Evolutionary conservation across 2,113 vertebrate species (phyloP).

Genomic region (Marcusenius ussheri): DNA sequence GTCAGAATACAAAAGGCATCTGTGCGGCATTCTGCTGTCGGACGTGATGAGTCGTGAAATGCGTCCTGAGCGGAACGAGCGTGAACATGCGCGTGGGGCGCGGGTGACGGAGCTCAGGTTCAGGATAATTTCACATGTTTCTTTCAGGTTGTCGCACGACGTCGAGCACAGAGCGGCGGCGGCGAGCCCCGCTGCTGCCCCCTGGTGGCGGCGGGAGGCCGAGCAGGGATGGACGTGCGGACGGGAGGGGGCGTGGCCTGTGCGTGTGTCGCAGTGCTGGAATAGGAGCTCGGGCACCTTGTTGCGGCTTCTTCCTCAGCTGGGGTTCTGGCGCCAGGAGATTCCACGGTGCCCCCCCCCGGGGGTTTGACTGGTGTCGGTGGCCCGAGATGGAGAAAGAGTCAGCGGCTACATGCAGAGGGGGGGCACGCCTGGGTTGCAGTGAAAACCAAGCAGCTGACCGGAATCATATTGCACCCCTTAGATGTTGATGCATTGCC

Average conservation of each 20-base stretch:
- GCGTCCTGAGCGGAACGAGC: neutral
- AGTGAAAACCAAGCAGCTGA: neutral
- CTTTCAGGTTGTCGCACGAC: neutral
- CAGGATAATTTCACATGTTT: neutral
- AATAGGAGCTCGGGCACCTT: neutral
- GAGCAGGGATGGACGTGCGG: neutral
- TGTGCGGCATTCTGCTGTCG: neutral
- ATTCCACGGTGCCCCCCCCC: neutral
- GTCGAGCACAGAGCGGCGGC: neutral
- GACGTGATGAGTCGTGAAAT: constrained; percentile 1
- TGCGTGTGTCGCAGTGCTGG: neutral
- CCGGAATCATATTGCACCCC: neutral
- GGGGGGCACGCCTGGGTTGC: neutral
- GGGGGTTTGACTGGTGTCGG: neutral
- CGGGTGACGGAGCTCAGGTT: neutral
- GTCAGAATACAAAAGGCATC: neutral
- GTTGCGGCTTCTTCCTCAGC: neutral
- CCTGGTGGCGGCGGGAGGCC: neutral
- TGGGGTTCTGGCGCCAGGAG: neutral
- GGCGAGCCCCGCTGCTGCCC: neutral
- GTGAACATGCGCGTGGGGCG: neutral
- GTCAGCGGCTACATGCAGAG: neutral
- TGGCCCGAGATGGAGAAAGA: neutral
- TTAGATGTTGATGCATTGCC: neutral
- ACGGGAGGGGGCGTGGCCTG: neutral